Evolutionary conservation across 35 echinoderm and acorn worm genomes (phyloP).

Genomic region (Lytechinus variegatus): DNA sequence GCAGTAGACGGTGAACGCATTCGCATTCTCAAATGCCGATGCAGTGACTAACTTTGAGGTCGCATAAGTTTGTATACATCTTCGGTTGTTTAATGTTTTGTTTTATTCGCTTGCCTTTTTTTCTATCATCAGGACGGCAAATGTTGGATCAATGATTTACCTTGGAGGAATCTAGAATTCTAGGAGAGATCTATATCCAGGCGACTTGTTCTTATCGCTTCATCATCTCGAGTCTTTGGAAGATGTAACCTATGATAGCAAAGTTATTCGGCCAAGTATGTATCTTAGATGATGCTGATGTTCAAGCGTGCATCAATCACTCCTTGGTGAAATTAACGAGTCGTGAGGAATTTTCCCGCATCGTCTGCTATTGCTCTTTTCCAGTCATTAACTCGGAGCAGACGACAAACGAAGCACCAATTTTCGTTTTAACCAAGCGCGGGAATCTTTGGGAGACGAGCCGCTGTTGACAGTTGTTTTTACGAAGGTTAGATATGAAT

Average conservation of each 20-base stretch:
- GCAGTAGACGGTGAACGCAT: neutral
- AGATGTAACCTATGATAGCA: neutral
- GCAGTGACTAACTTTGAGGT: neutral
- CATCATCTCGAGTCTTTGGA: neutral
- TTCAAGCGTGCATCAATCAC: neutral
- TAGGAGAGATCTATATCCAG: neutral
- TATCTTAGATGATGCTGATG: neutral
- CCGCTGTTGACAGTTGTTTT: neutral
- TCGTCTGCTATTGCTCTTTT: slow-evolving; percentile 12
- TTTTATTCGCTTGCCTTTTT: neutral
- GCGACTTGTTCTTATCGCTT: neutral
- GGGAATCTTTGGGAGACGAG: slow-evolving; percentile 5
- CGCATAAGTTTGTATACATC: neutral
- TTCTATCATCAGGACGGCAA: neutral
- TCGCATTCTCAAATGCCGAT: neutral
- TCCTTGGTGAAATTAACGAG: slow-evolving; percentile 10
- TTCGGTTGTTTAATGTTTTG: neutral
- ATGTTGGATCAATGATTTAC: slow-evolving; percentile 19
- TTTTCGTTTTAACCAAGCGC: neutral
- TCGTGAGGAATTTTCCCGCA: neutral
- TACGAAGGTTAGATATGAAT: neutral
- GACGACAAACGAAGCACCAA: neutral
- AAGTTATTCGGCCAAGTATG: slow-evolving; percentile 10
- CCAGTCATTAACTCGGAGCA: neutral
- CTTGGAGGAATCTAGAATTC: neutral